A percentile compares a stretch with the other conserved stretches of the same genome.
Conservation (phyloP, 2,113 vertebrate genomes). For the Perccottus glenii region DNA sequence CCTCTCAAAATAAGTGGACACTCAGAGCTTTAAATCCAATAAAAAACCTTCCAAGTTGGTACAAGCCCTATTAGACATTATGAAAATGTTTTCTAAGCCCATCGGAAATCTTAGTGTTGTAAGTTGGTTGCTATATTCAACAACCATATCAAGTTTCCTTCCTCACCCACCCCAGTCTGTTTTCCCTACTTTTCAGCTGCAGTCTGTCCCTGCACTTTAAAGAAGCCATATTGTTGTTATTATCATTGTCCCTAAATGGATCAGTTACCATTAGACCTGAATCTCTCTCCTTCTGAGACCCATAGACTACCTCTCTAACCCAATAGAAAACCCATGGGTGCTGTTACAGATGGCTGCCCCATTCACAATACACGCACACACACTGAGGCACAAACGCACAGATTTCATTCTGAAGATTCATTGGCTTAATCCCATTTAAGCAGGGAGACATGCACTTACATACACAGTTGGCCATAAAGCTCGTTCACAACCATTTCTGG, state of each 20-base stretch:
- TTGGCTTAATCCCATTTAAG: slow-evolving; percentile 69
- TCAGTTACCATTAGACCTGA: slow-evolving; percentile 78
- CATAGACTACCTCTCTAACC: slow-evolving; percentile 70
- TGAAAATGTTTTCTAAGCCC: too few relatives aligned
- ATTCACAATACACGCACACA: slow-evolving; percentile 42
- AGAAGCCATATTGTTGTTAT: slow-evolving; percentile 73
- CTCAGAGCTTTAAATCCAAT: too few relatives aligned
- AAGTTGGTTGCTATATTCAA: too few relatives aligned
- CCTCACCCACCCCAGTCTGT: neutral
- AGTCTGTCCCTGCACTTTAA: slow-evolving; percentile 61
- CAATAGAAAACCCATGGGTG: slow-evolving; percentile 75
- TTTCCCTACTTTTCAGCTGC: slow-evolving; percentile 15
- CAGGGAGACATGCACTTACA: slow-evolving; percentile 53
- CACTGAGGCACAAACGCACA: slow-evolving; percentile 42
- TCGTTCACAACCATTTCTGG: slow-evolving; percentile 34
- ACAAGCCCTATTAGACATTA: too few relatives aligned
- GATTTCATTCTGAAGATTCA: slow-evolving; percentile 76
- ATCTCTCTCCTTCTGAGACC: slow-evolving; percentile 72
- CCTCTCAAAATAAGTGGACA: too few relatives aligned
- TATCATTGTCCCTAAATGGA: slow-evolving; percentile 75
- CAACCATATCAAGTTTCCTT: neutral
- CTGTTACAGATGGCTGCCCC: slow-evolving; percentile 65
- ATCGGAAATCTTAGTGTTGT: too few relatives aligned
- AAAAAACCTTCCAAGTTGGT: too few relatives aligned
- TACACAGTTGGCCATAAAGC: slow-evolving; percentile 35